Evolutionary conservation across 2,888 invertebrate genomes (phyloP), one percentile per base, ranked within the genome.

Genomic region (Tipula helvola): DNA sequence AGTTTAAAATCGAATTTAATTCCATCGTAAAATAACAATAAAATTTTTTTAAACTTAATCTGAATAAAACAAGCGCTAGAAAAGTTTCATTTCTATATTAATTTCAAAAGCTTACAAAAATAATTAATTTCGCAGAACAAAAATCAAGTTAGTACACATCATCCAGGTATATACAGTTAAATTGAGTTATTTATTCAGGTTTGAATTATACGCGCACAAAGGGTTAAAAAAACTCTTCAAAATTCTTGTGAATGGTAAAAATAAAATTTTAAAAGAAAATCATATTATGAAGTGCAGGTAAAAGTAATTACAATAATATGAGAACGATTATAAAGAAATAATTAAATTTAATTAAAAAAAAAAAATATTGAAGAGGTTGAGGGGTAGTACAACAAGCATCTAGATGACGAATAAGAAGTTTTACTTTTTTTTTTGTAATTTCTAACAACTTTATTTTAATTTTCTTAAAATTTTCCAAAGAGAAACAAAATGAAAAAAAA

Each of bases 261-360:
- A 7, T 1, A 18, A 18, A 28, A 28, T 71, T 71, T 18, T 18
- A 10, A 18, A 71, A 18, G 71, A 71, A 71, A 71, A 71, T 71
- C 71, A 28, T 28, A 71, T 71, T 28, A 71, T 71, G 71, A 28
- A 71, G 71, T 71, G 71, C 71, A 71, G 71, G 71, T 71, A 71
- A 71, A 71, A 71, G 71, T 71, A 10, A 71, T 71, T 71, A 71
- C 71, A 71, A 71, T 28, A 10, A 71, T 71, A 28, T 28, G 28
- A 71, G 71, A 71, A 71, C 28, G 71, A 71, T 71, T 71, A 71
- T 71, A 71, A 71, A 18, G 71, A 71, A 71, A 71, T 71, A 71
- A 71, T 71, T 71, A 71, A 71, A 71, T 71, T 71, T 71, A 71
- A 71, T 71, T 71, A 71, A 71, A 71, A 71, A 71, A n/a, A 71